A percentile compares a stretch with the other conserved stretches of the same genome.
phyloP scores from a whole-genome alignment of 2,797 vertebrate genomes.

The Acropternis orthonyx region DNA sequence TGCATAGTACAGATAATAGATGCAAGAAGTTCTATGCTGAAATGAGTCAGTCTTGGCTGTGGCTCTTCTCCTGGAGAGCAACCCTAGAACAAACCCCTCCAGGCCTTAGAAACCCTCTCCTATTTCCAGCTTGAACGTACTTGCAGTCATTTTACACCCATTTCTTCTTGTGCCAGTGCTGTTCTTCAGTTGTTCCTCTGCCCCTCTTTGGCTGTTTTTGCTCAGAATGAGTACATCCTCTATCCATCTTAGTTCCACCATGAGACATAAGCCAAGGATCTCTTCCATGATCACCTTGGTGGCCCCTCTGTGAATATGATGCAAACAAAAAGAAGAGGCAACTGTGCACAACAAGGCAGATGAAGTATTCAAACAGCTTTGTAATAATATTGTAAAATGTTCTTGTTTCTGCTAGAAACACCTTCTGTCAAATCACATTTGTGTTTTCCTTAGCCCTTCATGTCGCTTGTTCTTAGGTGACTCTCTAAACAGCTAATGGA shows the following conservation, averaged over 20 bases:
- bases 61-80: not conserved
- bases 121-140: not conserved
- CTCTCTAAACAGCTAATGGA: not conserved
- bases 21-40: not conserved
- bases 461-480: not conserved
- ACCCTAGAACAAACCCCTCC: not conserved
- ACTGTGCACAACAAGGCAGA: not conserved
- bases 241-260: rapidly evolving
- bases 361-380: not conserved
- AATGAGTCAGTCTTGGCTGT: not conserved
- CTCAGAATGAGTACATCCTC: not conserved
- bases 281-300: not conserved
- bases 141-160: not conserved
- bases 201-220: not conserved
- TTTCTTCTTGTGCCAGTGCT: not conserved
- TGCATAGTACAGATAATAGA: not conserved
- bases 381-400: not conserved
- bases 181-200: not conserved
- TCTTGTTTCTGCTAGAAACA: not conserved
- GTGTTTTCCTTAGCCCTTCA: not conserved
- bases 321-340: not conserved
- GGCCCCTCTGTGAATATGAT: not conserved
- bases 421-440: not conserved
- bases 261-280: not conserved
- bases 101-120: not conserved